Percentiles rank a stretch among this genome's conserved stretches.
Conservation (phyloP, 1,140 invertebrate genomes). For the Drosophila lacertosa region DNA sequence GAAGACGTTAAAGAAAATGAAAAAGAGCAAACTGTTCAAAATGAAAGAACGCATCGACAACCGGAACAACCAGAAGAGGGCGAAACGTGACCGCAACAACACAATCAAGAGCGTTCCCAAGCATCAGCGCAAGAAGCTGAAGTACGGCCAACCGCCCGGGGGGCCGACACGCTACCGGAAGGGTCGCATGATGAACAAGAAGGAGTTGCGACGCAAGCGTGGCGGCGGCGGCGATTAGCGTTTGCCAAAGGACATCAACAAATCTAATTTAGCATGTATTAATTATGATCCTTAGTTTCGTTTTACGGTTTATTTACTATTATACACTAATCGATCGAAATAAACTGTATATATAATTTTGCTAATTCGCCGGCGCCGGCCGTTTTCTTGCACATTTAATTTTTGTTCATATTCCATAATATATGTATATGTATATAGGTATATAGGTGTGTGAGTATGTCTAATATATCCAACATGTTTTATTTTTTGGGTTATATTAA, state of each 20-base stretch:
- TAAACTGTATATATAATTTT: constrained; percentile 74
- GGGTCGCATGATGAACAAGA: constrained; percentile 65
- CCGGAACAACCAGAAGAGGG: constrained; percentile 86
- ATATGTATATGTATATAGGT: constrained; percentile 34
- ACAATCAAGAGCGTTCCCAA: constrained; percentile 76
- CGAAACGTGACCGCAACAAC: constrained; percentile 76
- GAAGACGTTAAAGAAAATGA: constrained; percentile 87
- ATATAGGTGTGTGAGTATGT: constrained; percentile 34
- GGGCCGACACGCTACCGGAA: constrained; percentile 62
- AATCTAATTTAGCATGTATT: constrained; percentile 22
- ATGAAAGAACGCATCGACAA: constrained; percentile 88
- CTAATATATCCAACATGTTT: constrained; percentile 61
- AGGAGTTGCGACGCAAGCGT: constrained; percentile 63
- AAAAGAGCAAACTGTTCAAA: constrained; percentile 90
- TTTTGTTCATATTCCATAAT: constrained; percentile 45
- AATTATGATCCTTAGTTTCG: constrained; percentile 42
- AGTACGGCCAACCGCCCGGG: constrained; percentile 39
- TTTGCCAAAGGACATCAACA: not conserved
- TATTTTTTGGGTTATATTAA: constrained; percentile 43
- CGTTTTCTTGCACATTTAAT: constrained; percentile 36
- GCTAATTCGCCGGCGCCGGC: constrained; percentile 59
- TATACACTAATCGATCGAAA: constrained; percentile 71
- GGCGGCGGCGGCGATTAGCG: constrained; percentile 47
- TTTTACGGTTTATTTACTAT: constrained; percentile 74
- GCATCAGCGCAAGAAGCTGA: constrained; percentile 65